Evolutionary conservation across 92 coral and sea anemone genomes (phyloP).

Genomic region (Plumapathes pennacea): DNA sequence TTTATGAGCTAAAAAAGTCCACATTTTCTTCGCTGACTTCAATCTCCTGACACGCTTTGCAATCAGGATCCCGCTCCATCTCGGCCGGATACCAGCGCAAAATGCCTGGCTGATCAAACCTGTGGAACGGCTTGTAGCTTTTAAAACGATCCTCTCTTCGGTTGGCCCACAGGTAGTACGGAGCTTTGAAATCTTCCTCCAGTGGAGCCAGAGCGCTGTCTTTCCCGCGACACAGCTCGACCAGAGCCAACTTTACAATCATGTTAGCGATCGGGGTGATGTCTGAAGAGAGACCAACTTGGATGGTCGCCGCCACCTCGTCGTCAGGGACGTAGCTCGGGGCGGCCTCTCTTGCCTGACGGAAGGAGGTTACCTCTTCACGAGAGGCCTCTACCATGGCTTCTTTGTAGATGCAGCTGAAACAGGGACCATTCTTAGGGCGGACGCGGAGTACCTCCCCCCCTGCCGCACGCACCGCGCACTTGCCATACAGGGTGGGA

Average conservation of each 20-base stretch:
- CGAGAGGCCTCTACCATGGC: constrained; percentile 70
- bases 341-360: constrained; percentile 89
- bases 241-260: constrained; percentile 85
- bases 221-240: constrained; percentile 84
- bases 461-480: constrained; percentile 95
- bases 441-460: constrained; percentile 87
- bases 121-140: constrained; percentile 60
- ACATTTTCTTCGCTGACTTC: constrained; percentile 20
- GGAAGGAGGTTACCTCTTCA: constrained; percentile 82
- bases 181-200: constrained; percentile 75
- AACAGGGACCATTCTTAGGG: constrained; percentile 82
- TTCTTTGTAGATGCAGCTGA: constrained; percentile 78
- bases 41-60: constrained; percentile 67
- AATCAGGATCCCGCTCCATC: constrained; percentile 66
- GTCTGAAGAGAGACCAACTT: constrained; percentile 94
- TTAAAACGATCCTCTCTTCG: constrained; percentile 75
- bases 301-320: constrained; percentile 80
- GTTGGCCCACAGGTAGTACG: constrained; percentile 92
- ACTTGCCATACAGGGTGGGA: constrained; percentile 80
- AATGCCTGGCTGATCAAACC: constrained; percentile 77
- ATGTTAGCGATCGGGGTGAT: constrained; percentile 82
- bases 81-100: constrained; percentile 88
- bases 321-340: constrained; percentile 85
- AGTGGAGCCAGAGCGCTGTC: constrained; percentile 81
- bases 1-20: constrained; percentile 11